Base-by-base conservation (phyloP, 2,113 vertebrate species). In the Macroglossus sobrinus region DNA sequence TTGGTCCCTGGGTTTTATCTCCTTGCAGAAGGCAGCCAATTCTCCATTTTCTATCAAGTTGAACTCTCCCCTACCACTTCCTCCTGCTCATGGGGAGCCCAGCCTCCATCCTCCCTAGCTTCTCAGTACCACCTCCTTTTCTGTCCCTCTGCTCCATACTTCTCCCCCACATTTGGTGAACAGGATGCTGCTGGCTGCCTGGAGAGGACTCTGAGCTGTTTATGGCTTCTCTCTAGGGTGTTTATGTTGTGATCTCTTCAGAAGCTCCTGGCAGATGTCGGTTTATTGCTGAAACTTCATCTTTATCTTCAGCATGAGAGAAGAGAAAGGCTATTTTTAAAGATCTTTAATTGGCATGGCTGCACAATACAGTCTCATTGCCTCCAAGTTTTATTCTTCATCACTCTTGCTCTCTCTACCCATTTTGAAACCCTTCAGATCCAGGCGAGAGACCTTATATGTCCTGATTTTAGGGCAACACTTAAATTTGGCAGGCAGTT, bases 401-500 rank as follows among this genome's bases (percentile, higher is more conserved):
- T 84, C 4, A 0, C 9, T 81, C 13, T 89, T 18, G 35, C 35
- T 81, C 79, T 71, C 47, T 76, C 47, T 66, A 22, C 78, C 64
- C 94, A 50, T 71, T 85, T 45, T 93, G 93, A 94, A 97, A 94
- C 82, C 75, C 59, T 89, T 96, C 85, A 64, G 79, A 91, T 93
- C 82, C 82, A 45, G 81, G 8, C 68, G 69, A 78, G 84, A 94
- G 94, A 53, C 96, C 82, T 97, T 95, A 84, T 96, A 96, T 96
- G 97, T 97, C 96, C 97, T 86, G 92, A 79, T 94, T 84, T 97
- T 68, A 88, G 91, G 91, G 84, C 69, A 7, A 64, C 82, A 55
- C 66, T 97, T 96, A 92, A 89, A 95, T 95, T 86, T 94, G 95
- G 96, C 95, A 57, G 84, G n/a, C 85, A 53, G 96, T 96, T 96